Evolutionary conservation across 2,888 invertebrate genomes (phyloP).

Genomic region (Acleris sparsana): DNA sequence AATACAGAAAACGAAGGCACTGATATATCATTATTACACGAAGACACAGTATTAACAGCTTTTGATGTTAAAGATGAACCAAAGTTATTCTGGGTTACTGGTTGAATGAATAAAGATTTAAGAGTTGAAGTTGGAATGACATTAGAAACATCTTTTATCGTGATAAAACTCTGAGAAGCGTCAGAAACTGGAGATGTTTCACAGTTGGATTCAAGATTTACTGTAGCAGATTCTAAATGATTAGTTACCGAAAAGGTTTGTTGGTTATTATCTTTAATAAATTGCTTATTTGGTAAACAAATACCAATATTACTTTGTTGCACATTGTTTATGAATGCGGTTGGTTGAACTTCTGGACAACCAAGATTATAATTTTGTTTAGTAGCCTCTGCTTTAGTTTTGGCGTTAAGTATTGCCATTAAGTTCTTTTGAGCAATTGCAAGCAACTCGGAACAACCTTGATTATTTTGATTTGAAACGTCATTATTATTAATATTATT

Average conservation of each 20-base stretch:
- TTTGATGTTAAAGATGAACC: neutral
- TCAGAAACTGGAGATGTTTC: neutral
- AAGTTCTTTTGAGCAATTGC: conserved; percentile 8
- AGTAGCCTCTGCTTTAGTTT: neutral
- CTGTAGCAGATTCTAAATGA: no score
- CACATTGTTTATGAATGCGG: neutral
- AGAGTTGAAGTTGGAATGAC: neutral
- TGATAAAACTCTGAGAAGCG: neutral
- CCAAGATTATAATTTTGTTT: conserved; percentile 2
- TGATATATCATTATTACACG: conserved; percentile 1
- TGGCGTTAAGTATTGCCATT: neutral
- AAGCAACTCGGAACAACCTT: conserved; percentile 18
- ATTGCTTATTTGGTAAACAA: neutral
- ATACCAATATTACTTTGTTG: conserved; percentile 1
- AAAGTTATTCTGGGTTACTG: neutral
- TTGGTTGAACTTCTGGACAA: neutral
- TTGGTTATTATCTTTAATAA: neutral
- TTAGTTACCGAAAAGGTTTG: neutral
- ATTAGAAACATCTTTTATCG: conserved; percentile 10
- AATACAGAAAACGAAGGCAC: conserved; percentile 1
- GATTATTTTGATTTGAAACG: conserved; percentile 10
- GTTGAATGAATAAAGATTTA: neutral
- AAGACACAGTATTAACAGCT: conserved; percentile 3
- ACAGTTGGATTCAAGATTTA: no score
- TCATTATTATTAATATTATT: neutral